Conservation (phyloP, 2,888 invertebrate species). For the Metallyticus violacea region DNA sequence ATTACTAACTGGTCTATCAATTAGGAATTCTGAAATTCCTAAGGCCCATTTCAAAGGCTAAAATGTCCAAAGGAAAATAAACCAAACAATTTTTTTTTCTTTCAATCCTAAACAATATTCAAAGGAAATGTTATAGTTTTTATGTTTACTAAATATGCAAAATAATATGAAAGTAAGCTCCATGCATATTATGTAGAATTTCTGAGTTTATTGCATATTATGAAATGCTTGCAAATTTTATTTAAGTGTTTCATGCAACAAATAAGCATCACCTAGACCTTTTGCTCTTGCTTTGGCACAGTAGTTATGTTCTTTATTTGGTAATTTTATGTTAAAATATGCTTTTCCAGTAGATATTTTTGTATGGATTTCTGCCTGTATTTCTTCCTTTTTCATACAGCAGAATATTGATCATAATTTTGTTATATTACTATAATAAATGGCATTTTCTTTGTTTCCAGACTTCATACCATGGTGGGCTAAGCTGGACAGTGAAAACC, state of each 20-base stretch:
- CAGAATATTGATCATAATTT: not conserved
- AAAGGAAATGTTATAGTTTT: no score
- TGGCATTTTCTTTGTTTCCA: not conserved
- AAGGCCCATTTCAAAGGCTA: no score
- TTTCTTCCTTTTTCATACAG: not conserved
- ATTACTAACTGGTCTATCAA: no score
- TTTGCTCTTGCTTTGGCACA: not conserved
- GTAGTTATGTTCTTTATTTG: not conserved
- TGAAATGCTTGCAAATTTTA: not conserved
- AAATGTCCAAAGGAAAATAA: no score
- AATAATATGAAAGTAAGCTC: not conserved
- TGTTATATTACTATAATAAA: not conserved
- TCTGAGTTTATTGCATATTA: not conserved
- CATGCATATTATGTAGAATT: not conserved
- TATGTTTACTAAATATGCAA: not conserved
- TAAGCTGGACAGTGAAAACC: slow-evolving; percentile 68
- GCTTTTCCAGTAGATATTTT: not conserved
- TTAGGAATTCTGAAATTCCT: no score
- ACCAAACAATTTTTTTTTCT: no score
- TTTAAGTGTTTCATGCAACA: not conserved
- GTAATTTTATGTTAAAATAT: not conserved
- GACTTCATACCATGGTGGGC: slow-evolving; percentile 69
- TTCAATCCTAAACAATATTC: no score
- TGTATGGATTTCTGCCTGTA: not conserved
- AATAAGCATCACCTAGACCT: not conserved